phyloP scores from a whole-genome alignment of 1,140 invertebrate genomes.

The Bombus difficillimus region DNA sequence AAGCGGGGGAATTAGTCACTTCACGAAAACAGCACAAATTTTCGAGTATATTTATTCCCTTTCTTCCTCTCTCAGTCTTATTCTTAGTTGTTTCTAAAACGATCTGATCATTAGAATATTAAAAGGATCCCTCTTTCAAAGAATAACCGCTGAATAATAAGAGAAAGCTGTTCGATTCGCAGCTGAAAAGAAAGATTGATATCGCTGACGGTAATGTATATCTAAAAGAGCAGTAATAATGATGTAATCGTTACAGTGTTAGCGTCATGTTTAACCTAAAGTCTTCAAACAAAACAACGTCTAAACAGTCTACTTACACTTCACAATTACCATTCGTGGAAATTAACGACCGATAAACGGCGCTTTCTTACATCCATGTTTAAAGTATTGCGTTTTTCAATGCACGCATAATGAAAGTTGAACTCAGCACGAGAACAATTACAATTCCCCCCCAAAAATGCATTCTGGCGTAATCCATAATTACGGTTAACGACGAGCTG shows the following conservation, averaged over 20 bases:
- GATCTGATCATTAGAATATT: background rate
- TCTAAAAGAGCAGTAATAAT: background rate
- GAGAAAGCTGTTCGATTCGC: background rate
- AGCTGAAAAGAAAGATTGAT: background rate
- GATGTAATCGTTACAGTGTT: background rate
- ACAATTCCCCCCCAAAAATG: background rate
- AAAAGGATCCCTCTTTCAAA: background rate
- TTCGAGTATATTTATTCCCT: background rate
- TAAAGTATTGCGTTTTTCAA: slow-evolving; percentile 2
- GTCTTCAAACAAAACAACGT: background rate
- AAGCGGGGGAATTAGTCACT: background rate
- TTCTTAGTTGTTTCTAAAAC: background rate
- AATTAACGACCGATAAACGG: background rate
- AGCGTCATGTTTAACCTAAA: background rate
- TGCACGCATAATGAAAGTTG: background rate
- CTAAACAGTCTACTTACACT: background rate
- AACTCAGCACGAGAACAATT: background rate
- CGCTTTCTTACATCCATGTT: background rate
- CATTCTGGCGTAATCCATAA: background rate
- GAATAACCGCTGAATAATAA: background rate
- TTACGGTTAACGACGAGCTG: background rate
- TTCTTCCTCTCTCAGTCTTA: background rate
- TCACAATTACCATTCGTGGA: background rate
- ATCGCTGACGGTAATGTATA: background rate
- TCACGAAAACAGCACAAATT: background rate